Percentiles rank a stretch among this genome's conserved stretches.
phyloP scores from a whole-genome alignment of 1,140 invertebrate genomes.

The Papilio dardanus region DNA sequence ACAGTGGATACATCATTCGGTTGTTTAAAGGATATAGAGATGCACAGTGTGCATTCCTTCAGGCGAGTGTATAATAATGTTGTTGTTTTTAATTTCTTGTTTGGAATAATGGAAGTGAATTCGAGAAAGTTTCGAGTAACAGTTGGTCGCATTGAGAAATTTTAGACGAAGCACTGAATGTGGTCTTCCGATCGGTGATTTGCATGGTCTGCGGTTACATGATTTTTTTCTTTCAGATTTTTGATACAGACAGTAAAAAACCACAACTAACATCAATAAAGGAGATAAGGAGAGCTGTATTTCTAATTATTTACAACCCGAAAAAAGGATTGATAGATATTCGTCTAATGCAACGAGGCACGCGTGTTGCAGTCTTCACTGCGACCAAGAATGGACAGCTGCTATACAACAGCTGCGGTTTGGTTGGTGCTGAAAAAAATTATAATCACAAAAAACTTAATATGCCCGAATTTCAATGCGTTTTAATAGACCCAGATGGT shows the following conservation, averaged over 20 bases:
- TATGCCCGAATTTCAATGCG: conserved; percentile 86
- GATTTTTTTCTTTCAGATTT: conserved; percentile 59
- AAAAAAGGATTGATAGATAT: conserved; percentile 76
- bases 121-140: no score
- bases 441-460: conserved; percentile 79
- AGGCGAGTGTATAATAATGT: conserved; percentile 78
- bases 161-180: no score
- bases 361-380: conserved; percentile 94
- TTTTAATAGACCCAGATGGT: conserved; percentile 92
- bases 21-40: conserved; percentile 98
- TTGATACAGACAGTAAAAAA: conserved; percentile 75
- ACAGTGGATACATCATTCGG: conserved; percentile 89
- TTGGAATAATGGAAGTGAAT: background rate
- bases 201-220: background rate
- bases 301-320: conserved; percentile 75
- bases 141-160: background rate
- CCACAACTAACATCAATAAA: conserved; percentile 67
- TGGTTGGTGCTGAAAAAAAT: conserved; percentile 86
- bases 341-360: conserved; percentile 87
- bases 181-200: no score
- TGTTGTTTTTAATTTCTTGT: background rate
- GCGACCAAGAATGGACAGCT: conserved; percentile 92
- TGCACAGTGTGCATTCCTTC: conserved; percentile 95
- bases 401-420: conserved; percentile 89
- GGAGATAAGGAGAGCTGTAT: conserved; percentile 68